These are phyloP conservation scores for Chloebia gouldiae DNA, from an alignment of 2,113 vertebrate species.

Conservation along the genomic window DNA sequence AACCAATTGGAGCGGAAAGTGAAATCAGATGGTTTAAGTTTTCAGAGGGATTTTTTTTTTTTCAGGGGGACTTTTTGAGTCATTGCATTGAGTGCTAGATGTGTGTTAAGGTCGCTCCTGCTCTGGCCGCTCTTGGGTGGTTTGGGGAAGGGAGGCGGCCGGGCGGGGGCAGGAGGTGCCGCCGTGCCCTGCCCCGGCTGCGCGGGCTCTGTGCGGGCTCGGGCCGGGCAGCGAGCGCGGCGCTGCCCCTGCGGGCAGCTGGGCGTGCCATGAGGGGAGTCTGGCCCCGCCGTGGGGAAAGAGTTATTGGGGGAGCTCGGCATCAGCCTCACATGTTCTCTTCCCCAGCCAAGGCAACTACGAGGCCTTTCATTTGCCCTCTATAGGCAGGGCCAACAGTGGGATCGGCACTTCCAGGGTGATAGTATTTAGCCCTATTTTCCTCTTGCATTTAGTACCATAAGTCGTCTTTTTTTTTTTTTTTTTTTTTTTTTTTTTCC, in stretches of 20 bases:
- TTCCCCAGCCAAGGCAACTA: background rate
- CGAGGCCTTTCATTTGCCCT: background rate
- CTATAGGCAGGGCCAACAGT: background rate
- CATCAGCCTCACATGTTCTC: background rate
- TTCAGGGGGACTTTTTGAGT: conserved; percentile 53
- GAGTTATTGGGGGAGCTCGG: background rate
- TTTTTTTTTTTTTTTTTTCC: background rate
- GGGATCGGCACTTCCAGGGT: background rate
- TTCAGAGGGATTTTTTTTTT: conserved; percentile 37
- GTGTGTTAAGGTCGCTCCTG: conserved; percentile 56
- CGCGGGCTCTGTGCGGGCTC: background rate
- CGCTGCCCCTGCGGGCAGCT: background rate
- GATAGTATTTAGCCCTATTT: conserved; percentile 37
- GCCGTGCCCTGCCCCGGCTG: background rate
- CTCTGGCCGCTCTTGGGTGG: conserved; percentile 13
- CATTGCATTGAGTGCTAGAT: conserved; percentile 39
- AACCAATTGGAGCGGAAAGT: conserved; percentile 65
- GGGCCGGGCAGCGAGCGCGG: background rate
- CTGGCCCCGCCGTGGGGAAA: background rate
- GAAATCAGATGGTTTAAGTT: conserved; percentile 70
- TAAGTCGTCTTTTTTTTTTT: background rate
- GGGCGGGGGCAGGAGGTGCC: background rate
- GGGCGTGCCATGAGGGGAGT: accelerated
- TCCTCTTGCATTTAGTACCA: conserved; percentile 40
- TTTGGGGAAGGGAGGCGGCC: background rate